These are phyloP conservation scores for Calephelis virginiensis DNA, from an alignment of 1,140 invertebrate genomes.

Conservation along the genomic window DNA sequence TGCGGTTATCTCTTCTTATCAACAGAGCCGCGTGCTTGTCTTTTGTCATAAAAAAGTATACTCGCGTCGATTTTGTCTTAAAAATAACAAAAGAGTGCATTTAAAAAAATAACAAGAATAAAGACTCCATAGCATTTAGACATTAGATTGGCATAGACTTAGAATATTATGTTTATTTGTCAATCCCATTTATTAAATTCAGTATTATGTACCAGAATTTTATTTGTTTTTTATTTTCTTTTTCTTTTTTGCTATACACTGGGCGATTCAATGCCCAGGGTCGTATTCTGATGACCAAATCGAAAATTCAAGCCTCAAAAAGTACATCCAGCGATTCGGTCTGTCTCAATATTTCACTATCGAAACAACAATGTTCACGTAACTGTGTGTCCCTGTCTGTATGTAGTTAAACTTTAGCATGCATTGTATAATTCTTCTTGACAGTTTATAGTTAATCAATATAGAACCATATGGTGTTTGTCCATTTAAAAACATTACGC, in stretches of 20 bases:
- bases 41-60: too few species aligned
- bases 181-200: conserved; percentile 47
- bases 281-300: conserved; percentile 74
- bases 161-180: conserved; percentile 51
- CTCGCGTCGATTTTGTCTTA: not conserved
- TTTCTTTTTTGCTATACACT: conserved; percentile 54
- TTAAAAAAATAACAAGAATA: conserved; percentile 51
- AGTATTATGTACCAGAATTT: conserved; percentile 37
- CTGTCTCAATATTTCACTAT: conserved; percentile 68
- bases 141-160: conserved; percentile 64
- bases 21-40: too few species aligned
- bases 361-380: conserved; percentile 57
- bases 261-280: conserved; percentile 59
- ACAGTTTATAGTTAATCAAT: conserved; percentile 37
- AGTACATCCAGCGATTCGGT: conserved; percentile 69
- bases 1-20: too few species aligned
- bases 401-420: conserved; percentile 66
- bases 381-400: conserved; percentile 61
- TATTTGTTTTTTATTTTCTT: conserved; percentile 62
- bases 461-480: conserved; percentile 23
- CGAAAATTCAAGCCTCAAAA: conserved; percentile 71
- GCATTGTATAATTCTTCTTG: conserved; percentile 56
- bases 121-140: conserved; percentile 66
- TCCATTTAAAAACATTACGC: conserved; percentile 34
- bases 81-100: conserved; percentile 2